Conservation (phyloP, 1,140 invertebrate genomes). For the Aphis gossypii region DNA sequence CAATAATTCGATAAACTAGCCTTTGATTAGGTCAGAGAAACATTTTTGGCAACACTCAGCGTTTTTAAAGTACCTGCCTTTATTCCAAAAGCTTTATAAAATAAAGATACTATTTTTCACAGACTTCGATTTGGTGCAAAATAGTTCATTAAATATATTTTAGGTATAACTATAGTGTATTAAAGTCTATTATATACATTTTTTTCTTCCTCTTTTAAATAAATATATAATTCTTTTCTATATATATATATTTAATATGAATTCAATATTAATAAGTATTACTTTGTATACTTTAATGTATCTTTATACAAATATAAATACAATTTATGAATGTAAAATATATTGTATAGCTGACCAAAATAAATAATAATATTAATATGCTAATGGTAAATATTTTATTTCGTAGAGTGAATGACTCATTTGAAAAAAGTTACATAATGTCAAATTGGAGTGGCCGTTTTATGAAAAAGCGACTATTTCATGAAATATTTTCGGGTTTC, state of each 20-base stretch:
- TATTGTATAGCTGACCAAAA: too few species aligned
- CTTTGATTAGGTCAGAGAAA: background rate
- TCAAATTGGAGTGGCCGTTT: background rate
- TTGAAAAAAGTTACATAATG: background rate
- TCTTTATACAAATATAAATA: too few species aligned
- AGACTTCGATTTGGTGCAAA: background rate
- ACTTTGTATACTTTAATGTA: too few species aligned
- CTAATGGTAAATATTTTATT: background rate
- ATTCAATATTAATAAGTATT: too few species aligned
- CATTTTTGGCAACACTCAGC: slow-evolving; percentile 11
- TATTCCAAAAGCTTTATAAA: background rate
- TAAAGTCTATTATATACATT: background rate
- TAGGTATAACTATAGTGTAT: background rate
- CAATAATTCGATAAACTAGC: background rate
- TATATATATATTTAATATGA: background rate
- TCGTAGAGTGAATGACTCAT: background rate
- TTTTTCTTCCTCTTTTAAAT: background rate
- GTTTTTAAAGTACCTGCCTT: background rate
- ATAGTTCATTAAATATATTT: background rate
- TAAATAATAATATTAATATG: background rate
- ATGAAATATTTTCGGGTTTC: background rate
- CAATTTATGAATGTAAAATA: too few species aligned
- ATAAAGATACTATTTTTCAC: background rate
- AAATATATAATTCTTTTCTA: background rate
- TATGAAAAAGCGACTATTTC: background rate